Conservation (phyloP, 37 sponge, comb jelly and placozoan species). For the Haliclona indistincta region DNA sequence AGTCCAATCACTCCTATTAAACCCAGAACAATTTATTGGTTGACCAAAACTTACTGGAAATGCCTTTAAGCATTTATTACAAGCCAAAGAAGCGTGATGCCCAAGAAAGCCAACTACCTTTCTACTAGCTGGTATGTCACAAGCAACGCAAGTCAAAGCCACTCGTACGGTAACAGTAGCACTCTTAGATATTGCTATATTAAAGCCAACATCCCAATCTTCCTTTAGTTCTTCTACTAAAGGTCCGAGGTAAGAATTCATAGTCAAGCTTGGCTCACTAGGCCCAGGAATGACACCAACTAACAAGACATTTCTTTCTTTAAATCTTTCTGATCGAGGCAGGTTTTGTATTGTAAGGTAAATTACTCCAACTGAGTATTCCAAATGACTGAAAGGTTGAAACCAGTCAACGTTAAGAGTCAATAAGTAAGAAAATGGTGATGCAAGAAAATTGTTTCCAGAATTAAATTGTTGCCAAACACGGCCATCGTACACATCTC, state of each 20-base stretch:
- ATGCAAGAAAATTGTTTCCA: constrained; percentile 17
- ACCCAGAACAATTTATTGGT: constrained; percentile 25
- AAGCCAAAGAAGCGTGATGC: constrained; percentile 40
- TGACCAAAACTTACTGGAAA: not conserved
- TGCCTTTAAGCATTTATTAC: constrained; percentile 48
- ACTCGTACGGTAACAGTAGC: constrained; percentile 25
- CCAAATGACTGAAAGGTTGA: constrained; percentile 22
- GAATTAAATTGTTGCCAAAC: constrained; percentile 37
- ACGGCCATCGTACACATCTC: constrained; percentile 60
- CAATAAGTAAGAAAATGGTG: constrained; percentile 36
- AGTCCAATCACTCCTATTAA: constrained; percentile 32
- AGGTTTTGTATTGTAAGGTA: constrained; percentile 64
- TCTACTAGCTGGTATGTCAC: constrained; percentile 67
- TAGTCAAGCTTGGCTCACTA: constrained; percentile 37
- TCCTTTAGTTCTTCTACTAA: constrained; percentile 35
- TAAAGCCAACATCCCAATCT: not conserved
- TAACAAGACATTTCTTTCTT: constrained; percentile 44
- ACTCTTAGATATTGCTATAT: not conserved
- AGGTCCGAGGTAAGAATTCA: constrained; percentile 59
- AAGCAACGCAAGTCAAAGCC: constrained; percentile 33
- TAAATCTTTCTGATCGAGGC: constrained; percentile 32
- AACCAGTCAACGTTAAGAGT: constrained; percentile 66
- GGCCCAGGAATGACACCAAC: constrained; percentile 63
- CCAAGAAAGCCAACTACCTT: constrained; percentile 67
- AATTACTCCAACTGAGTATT: constrained; percentile 62